These are phyloP conservation scores for Eolophus roseicapilla DNA, from an alignment of 2,113 vertebrate genomes.

Conservation along the genomic window DNA sequence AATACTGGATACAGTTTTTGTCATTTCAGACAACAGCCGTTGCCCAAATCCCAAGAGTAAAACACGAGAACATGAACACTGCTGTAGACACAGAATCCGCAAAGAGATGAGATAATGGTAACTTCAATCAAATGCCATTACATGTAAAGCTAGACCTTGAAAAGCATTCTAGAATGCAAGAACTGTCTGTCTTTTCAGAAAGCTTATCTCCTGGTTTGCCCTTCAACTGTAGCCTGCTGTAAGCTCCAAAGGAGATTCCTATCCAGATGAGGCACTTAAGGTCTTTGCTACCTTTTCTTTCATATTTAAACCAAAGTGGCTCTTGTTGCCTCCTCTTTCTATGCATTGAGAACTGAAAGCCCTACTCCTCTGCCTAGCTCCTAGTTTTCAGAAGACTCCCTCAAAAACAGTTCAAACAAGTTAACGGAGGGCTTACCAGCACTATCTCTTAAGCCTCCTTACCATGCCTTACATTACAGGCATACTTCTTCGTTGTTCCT, in stretches of 20 bases:
- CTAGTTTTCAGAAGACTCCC: neutral
- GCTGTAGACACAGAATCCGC: neutral
- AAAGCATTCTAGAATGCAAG: neutral
- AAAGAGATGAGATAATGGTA: neutral
- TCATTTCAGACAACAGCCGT: neutral
- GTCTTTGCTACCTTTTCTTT: neutral
- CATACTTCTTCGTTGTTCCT: neutral
- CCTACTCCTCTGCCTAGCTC: neutral
- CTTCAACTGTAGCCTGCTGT: neutral
- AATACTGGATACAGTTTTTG: neutral
- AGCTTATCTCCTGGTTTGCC: neutral
- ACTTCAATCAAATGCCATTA: neutral
- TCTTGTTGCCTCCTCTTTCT: neutral
- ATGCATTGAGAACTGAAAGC: neutral
- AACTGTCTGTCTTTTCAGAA: neutral
- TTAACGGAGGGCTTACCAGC: neutral
- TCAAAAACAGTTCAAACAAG: neutral
- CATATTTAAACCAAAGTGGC: neutral
- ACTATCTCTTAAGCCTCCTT: neutral
- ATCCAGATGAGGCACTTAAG: neutral
- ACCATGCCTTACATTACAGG: neutral
- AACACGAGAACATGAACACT: neutral
- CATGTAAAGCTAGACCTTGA: neutral
- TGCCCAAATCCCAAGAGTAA: neutral
- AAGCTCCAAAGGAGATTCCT: neutral